Evolutionary conservation across 1,140 invertebrate genomes (phyloP).

Genomic region (Aphelenchoides besseyi): DNA sequence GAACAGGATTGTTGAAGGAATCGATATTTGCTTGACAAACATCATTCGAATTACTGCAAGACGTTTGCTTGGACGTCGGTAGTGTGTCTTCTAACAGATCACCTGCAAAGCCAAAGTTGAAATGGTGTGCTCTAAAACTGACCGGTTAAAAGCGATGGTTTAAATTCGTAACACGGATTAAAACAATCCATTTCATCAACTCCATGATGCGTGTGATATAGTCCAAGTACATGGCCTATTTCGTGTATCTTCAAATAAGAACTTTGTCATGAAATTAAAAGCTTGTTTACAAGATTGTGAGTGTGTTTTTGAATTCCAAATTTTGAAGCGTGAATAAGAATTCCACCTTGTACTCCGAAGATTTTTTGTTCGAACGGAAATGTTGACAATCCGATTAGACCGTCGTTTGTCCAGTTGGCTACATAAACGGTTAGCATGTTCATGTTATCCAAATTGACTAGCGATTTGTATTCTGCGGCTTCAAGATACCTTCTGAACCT

Average conservation of each 20-base stretch:
- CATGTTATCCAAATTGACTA: constrained; percentile 40
- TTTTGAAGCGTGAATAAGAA: constrained; percentile 51
- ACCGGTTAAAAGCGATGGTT: constrained; percentile 50
- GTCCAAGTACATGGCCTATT: constrained; percentile 62
- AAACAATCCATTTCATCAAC: constrained; percentile 60
- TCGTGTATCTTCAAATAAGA: constrained; percentile 53
- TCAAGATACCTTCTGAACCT: constrained; percentile 55
- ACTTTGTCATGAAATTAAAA: not conserved
- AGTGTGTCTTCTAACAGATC: constrained; percentile 62
- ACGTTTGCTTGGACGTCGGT: constrained; percentile 54
- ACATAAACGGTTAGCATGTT: constrained; percentile 55
- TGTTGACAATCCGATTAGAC: constrained; percentile 58
- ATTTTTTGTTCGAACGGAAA: constrained; percentile 63
- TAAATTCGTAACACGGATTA: constrained; percentile 58
- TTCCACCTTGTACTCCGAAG: constrained; percentile 53
- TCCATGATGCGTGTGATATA: constrained; percentile 64
- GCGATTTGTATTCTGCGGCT: constrained; percentile 53
- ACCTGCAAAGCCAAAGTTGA: constrained; percentile 44
- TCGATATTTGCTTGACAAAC: constrained; percentile 38
- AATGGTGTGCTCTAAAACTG: too few species aligned
- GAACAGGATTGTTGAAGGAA: constrained; percentile 57
- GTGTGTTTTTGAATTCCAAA: constrained; percentile 45
- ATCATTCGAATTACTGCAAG: constrained; percentile 51
- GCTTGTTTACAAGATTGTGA: not conserved
- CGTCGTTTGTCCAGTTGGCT: constrained; percentile 42